Evolutionary conservation across 2,888 invertebrate genomes (phyloP).

Genomic region (Cataglyphis livida): DNA sequence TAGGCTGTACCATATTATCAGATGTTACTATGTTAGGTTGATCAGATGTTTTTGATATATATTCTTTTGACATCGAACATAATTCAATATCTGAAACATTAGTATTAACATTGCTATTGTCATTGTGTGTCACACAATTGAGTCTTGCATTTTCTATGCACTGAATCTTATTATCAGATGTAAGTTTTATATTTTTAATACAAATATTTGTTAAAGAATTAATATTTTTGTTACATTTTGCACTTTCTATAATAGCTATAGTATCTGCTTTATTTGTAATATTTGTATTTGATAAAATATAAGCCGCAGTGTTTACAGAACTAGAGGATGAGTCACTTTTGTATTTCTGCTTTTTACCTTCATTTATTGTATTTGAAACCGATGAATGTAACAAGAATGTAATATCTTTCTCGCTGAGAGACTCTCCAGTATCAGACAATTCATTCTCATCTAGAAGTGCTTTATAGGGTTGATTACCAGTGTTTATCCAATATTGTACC

Average conservation of each 20-base stretch:
- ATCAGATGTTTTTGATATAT: neutral
- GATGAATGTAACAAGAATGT: neutral
- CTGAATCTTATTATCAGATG: neutral
- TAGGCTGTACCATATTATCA: neutral
- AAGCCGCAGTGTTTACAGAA: conserved; percentile 80
- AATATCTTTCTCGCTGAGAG: conserved; percentile 66
- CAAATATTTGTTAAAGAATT: neutral
- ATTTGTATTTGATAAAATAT: conserved; percentile 79
- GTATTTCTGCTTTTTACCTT: neutral
- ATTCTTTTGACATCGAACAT: neutral
- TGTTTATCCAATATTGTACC: conserved; percentile 80
- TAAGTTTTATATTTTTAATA: neutral
- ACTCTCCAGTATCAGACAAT: conserved; percentile 64
- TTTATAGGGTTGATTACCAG: conserved; percentile 75
- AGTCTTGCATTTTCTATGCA: neutral
- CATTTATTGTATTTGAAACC: neutral
- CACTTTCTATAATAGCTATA: conserved; percentile 74
- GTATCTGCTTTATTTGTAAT: conserved; percentile 74
- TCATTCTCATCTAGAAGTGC: conserved; percentile 27
- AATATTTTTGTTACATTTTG: conserved; percentile 50
- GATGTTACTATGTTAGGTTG: neutral
- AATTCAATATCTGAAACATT: neutral
- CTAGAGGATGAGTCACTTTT: conserved; percentile 65
- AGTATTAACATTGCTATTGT: neutral
- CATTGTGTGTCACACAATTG: neutral